Evolutionary conservation across 1,140 invertebrate species (phyloP).

Genomic region (Notospermus geniculatus): DNA sequence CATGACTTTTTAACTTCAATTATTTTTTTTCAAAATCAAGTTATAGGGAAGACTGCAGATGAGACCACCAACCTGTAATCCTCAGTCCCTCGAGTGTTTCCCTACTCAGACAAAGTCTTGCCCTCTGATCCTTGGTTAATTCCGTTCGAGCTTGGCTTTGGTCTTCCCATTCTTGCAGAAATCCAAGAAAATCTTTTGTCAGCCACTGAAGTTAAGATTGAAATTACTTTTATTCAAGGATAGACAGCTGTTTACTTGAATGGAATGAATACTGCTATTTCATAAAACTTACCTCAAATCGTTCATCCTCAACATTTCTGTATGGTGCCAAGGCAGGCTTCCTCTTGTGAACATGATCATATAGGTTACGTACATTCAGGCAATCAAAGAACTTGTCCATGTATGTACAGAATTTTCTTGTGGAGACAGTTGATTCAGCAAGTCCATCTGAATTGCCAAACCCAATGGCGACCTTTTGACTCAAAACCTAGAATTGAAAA

Average conservation of each 20-base stretch:
- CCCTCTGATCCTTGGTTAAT: background rate
- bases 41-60: too few species aligned
- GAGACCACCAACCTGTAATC: background rate
- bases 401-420: background rate
- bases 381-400: constrained; percentile 9
- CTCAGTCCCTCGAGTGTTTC: background rate
- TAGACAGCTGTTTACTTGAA: too few species aligned
- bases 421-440: background rate
- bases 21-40: too few species aligned
- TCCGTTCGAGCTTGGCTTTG: background rate
- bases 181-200: background rate
- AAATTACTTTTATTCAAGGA: background rate
- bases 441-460: background rate
- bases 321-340: background rate
- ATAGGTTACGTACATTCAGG: background rate
- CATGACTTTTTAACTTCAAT: too few species aligned
- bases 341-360: background rate
- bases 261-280: background rate
- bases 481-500: background rate
- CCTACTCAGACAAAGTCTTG: background rate
- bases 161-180: background rate
- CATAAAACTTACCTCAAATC: background rate
- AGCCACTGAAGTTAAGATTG: constrained; percentile 1
- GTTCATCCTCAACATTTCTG: background rate
- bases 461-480: background rate